Conservation (phyloP, 2,888 invertebrate species). For the Perizoma affinitatum region DNA sequence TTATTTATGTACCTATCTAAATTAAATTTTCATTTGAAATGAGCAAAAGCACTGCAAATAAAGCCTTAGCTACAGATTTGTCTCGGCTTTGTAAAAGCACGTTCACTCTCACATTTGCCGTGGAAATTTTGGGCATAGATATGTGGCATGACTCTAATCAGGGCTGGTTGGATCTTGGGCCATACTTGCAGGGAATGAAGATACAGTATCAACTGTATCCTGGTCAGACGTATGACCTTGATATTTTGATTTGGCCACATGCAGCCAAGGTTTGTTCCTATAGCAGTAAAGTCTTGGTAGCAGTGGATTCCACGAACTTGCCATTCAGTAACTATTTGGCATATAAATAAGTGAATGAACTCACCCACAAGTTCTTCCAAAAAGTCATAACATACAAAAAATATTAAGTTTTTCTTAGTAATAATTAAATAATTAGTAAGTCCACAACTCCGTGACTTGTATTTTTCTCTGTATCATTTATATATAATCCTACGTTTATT, state of each 20-base stretch:
- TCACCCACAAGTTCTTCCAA: too few species aligned
- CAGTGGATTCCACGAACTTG: too few species aligned
- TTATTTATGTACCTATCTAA: too few species aligned
- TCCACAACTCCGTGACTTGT: too few species aligned
- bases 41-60: constrained; percentile 39
- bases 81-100: constrained; percentile 44
- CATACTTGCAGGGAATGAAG: constrained; percentile 58
- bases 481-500: too few species aligned
- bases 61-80: constrained; percentile 26
- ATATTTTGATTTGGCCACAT: constrained; percentile 71
- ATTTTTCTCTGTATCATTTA: too few species aligned
- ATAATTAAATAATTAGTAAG: too few species aligned
- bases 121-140: constrained; percentile 67
- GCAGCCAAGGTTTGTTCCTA: constrained; percentile 60
- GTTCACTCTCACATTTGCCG: constrained; percentile 68
- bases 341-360: too few species aligned
- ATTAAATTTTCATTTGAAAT: constrained; percentile 23
- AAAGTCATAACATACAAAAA: too few species aligned
- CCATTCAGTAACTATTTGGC: too few species aligned
- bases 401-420: too few species aligned
- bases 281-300: not conserved
- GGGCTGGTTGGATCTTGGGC: constrained; percentile 62
- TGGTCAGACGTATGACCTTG: constrained; percentile 62
- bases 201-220: constrained; percentile 67
- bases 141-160: constrained; percentile 65